Conservation (phyloP, 1,140 invertebrate species). For the Triops longicaudatus region DNA sequence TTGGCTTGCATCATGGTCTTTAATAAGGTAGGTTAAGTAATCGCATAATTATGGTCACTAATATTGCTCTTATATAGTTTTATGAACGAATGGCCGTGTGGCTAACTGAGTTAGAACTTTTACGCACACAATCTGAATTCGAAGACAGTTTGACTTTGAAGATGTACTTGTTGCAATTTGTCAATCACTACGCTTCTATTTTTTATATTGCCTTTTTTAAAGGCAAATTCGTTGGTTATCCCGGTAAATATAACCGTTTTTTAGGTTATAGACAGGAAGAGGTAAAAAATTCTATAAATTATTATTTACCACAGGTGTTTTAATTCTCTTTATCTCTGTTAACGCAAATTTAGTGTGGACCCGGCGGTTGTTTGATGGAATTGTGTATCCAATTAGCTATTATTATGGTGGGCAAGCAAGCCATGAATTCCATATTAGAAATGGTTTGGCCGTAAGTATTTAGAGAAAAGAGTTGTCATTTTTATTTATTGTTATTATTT, state of each 20-base stretch:
- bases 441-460: constrained; percentile 48
- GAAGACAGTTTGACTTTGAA: constrained; percentile 94
- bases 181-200: constrained; percentile 97
- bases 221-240: constrained; percentile 81
- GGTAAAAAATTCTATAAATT: constrained; percentile 41
- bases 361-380: constrained; percentile 56
- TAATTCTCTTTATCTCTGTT: constrained; percentile 9
- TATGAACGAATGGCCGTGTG: constrained; percentile 83
- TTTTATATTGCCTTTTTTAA: constrained; percentile 99
- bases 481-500: neutral
- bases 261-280: constrained; percentile 75
- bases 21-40: constrained; percentile 58
- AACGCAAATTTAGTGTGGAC: constrained; percentile 45
- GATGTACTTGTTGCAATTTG: constrained; percentile 95
- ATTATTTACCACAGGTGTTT: constrained; percentile 20
- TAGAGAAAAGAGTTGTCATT: neutral
- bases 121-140: constrained; percentile 93
- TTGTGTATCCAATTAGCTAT: constrained; percentile 57
- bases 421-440: constrained; percentile 54
- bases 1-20: constrained; percentile 75
- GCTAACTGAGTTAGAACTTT: constrained; percentile 87
- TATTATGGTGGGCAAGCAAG: constrained; percentile 62
- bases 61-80: constrained; percentile 46
- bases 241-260: constrained; percentile 64
- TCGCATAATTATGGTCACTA: neutral